Percentiles rank a stretch among this genome's conserved stretches.
These are phyloP conservation scores for Andricus grossulariae DNA, from an alignment of 1,140 invertebrate species.

Conservation along the genomic window DNA sequence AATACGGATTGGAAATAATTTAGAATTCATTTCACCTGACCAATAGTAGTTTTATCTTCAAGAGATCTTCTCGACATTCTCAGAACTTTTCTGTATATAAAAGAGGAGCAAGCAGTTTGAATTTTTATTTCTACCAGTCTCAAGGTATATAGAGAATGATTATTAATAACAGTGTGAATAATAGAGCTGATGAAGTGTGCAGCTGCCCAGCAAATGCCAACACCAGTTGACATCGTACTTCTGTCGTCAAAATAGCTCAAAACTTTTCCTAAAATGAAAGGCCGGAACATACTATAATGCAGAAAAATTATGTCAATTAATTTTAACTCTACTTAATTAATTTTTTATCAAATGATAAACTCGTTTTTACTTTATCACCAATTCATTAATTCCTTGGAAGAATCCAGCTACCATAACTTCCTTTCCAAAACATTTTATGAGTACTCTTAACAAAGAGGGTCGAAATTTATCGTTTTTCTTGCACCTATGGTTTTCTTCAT, in stretches of 20 bases:
- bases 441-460: constrained; percentile 70
- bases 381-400: constrained; percentile 74
- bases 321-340: too few species aligned
- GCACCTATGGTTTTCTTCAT: constrained; percentile 61
- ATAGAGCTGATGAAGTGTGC: constrained; percentile 82
- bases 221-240: constrained; percentile 64
- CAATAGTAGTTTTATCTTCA: constrained; percentile 62
- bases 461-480: constrained; percentile 7
- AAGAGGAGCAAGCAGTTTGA: constrained; percentile 83
- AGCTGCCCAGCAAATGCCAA: constrained; percentile 81
- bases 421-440: constrained; percentile 71
- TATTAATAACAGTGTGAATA: constrained; percentile 83
- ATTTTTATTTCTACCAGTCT: constrained; percentile 87
- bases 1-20: too few species aligned
- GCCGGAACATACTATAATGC: constrained; percentile 81
- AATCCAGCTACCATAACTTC: constrained; percentile 70
- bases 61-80: constrained; percentile 50
- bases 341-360: neutral
- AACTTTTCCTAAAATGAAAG: constrained; percentile 82
- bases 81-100: constrained; percentile 87
- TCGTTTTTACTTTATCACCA: constrained; percentile 69
- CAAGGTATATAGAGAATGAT: constrained; percentile 86
- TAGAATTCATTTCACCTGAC: constrained; percentile 44
- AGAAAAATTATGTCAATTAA: constrained; percentile 22
- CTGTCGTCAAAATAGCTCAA: constrained; percentile 80